Percentiles rank a stretch among this genome's conserved stretches.
phyloP scores from a whole-genome alignment of 2,113 vertebrate species.

The Forbesichthys agassizii region DNA sequence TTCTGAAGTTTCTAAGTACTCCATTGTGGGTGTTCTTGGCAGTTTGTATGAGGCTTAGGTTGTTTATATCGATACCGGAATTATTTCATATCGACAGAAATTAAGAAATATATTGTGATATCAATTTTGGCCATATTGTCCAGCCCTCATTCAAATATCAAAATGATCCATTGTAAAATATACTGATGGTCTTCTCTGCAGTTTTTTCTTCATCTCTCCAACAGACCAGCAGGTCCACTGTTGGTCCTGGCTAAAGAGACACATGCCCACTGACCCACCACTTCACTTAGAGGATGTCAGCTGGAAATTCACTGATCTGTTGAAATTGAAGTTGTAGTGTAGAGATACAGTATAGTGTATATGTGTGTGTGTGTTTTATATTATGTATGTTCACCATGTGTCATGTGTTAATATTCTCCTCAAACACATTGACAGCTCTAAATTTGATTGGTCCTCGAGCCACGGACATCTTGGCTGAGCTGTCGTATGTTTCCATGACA shows the following conservation, averaged over 20 bases:
- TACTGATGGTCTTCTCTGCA: constrained; percentile 51
- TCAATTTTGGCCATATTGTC: too few species aligned
- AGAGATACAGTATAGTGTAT: not conserved
- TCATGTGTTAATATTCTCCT: not conserved
- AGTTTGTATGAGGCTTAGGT: too few species aligned
- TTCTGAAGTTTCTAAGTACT: too few species aligned
- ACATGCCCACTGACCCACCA: constrained; percentile 84
- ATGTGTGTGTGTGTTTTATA: not conserved
- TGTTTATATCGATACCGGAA: too few species aligned
- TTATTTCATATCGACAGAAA: too few species aligned
- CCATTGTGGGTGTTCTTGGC: too few species aligned
- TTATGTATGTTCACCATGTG: not conserved
- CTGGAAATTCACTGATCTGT: constrained; percentile 95
- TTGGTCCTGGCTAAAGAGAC: constrained; percentile 95
- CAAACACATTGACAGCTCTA: constrained; percentile 77
- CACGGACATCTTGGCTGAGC: constrained; percentile 91
- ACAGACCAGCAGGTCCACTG: constrained; percentile 98
- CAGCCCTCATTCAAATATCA: not conserved
- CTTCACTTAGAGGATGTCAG: constrained; percentile 92
- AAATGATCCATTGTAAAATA: not conserved
- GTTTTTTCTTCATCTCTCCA: constrained; percentile 97
- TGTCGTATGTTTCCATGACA: constrained; percentile 95
- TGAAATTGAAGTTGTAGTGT: too few species aligned
- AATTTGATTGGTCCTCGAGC: constrained; percentile 97
- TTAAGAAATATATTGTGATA: not conserved